Evolutionary conservation across 1,140 invertebrate genomes (phyloP).

Genomic region (Caenorhabditis remanei): DNA sequence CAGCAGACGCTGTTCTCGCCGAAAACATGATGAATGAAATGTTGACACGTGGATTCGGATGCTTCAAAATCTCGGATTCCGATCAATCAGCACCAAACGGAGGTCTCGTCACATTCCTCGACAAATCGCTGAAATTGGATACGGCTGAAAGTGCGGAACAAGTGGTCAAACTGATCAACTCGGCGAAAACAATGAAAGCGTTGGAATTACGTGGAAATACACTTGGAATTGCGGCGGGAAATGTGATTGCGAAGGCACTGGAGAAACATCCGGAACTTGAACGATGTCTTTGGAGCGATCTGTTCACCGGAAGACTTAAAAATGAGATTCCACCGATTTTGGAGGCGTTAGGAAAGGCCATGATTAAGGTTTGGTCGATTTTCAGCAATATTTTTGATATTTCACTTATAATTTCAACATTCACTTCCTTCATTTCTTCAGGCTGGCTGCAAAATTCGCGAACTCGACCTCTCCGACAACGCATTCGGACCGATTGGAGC

Average conservation of each 20-base stretch:
- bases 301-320: constrained; percentile 93
- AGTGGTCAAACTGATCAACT: constrained; percentile 47
- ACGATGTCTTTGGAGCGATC: constrained; percentile 82
- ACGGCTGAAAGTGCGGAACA: constrained; percentile 3
- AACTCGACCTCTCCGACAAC: constrained; percentile 95
- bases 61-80: neutral
- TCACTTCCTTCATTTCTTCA: too few species aligned
- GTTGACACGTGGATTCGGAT: constrained; percentile 67
- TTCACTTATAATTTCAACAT: too few species aligned
- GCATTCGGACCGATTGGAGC: constrained; percentile 96
- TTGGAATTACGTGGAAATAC: constrained; percentile 64
- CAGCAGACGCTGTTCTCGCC: constrained; percentile 29
- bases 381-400: too few species aligned
- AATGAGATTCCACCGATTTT: constrained; percentile 92
- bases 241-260: constrained; percentile 60
- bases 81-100: neutral
- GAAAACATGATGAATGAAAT: constrained; percentile 65
- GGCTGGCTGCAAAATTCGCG: constrained; percentile 85
- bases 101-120: neutral
- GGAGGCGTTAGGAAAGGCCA: constrained; percentile 85
- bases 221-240: constrained; percentile 62
- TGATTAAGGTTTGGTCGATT: constrained; percentile 81
- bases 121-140: constrained; percentile 14
- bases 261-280: constrained; percentile 61
- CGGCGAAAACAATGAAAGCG: neutral